phyloP scores from a whole-genome alignment of 1,140 invertebrate genomes.

The Brachionus rotundiformis region DNA sequence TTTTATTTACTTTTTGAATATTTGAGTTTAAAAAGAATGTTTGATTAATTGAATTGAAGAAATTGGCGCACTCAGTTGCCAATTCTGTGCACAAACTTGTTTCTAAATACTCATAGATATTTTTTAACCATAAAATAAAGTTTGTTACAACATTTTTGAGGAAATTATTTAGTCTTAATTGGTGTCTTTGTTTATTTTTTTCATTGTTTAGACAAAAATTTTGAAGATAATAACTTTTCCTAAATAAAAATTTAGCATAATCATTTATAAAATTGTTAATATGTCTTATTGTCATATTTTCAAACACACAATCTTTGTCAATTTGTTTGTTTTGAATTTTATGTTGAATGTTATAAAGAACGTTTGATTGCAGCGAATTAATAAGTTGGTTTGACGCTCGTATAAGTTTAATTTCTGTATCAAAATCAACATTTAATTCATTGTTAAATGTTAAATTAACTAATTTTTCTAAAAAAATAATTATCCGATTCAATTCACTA shows the following conservation, averaged over 20 bases:
- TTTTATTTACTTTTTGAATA: not conserved
- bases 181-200: not conserved
- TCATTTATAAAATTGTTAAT: conserved; percentile 32
- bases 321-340: not conserved
- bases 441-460: not conserved
- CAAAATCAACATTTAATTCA: not conserved
- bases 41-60: not conserved
- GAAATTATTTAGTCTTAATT: not conserved
- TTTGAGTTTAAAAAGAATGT: not conserved
- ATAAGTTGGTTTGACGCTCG: not conserved
- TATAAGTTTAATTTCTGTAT: not conserved
- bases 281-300: not conserved
- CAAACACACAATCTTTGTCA: not conserved
- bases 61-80: not conserved
- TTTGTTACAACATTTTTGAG: not conserved
- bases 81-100: not conserved
- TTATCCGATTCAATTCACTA: not conserved
- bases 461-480: not conserved
- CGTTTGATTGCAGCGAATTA: conserved; percentile 24
- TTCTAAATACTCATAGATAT: not conserved
- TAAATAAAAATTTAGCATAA: not conserved
- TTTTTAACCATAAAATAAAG: not conserved
- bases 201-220: not conserved
- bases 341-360: conserved; percentile 2
- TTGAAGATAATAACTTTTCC: not conserved